Conservation (phyloP, 2,797 vertebrate genomes). For the Tokudaia tokunoshimensis region DNA sequence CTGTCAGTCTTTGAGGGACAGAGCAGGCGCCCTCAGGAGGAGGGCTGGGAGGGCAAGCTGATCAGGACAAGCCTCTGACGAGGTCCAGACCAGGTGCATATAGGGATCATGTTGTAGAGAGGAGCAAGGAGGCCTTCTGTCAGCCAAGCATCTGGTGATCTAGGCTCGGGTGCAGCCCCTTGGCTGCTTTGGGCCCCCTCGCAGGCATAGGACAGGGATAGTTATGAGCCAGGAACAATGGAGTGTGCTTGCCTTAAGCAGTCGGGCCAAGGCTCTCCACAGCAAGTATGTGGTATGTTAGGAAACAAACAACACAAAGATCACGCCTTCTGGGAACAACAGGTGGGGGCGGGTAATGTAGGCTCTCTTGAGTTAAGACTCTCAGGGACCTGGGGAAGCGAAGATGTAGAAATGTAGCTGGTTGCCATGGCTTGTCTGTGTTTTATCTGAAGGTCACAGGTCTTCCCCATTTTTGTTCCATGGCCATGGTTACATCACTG, state of each 20-base stretch:
- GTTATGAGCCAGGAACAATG: not conserved
- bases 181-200: not conserved
- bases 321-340: not conserved
- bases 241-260: not conserved
- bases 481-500: rapidly evolving
- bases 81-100: rapidly evolving
- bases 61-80: rapidly evolving
- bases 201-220: not conserved
- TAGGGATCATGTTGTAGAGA: not conserved
- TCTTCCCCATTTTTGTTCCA: too few relatives aligned
- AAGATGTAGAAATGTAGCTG: not conserved
- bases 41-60: not conserved
- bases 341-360: not conserved
- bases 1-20: not conserved
- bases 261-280: not conserved
- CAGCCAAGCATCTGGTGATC: not conserved
- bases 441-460: not conserved
- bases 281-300: not conserved
- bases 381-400: not conserved
- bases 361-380: slow-evolving; percentile 25
- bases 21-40: too few relatives aligned
- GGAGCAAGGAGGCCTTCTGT: not conserved
- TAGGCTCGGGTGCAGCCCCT: not conserved
- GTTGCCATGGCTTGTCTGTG: not conserved
- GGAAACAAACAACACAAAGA: slow-evolving; percentile 34